phyloP scores from a whole-genome alignment of 2,797 vertebrate species.

The Malacoraja senta region DNA sequence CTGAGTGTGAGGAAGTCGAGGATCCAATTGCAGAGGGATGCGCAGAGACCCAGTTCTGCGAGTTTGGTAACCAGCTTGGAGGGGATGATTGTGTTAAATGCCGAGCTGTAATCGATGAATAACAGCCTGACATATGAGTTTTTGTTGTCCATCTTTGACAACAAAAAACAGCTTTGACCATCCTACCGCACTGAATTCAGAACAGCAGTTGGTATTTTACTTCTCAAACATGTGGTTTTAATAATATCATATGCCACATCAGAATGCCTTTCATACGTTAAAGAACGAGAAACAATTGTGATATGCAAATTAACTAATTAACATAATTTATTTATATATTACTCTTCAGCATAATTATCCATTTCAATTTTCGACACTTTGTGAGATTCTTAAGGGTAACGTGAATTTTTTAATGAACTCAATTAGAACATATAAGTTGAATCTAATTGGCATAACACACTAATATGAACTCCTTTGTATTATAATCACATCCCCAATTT shows the following conservation, averaged over 20 bases:
- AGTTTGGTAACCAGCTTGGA: too few relatives aligned
- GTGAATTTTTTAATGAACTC: conserved; percentile 9
- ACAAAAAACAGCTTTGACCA: neutral
- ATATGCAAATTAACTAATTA: conserved; percentile 1
- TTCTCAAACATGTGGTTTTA: neutral
- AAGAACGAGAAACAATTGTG: neutral
- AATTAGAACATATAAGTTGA: neutral
- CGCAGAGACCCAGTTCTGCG: too few relatives aligned
- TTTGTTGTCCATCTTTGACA: too few relatives aligned
- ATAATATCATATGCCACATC: neutral
- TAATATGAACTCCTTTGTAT: neutral
- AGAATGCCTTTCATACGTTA: neutral
- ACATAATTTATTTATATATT: neutral
- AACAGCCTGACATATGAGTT: too few relatives aligned
- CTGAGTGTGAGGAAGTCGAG: too few relatives aligned
- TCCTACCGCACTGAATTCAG: neutral
- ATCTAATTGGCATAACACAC: conserved; percentile 19
- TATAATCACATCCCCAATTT: neutral
- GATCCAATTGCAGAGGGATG: too few relatives aligned
- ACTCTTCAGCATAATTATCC: neutral
- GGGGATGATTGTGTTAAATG: too few relatives aligned
- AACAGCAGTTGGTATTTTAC: neutral
- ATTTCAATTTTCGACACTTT: neutral
- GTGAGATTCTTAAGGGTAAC: neutral
- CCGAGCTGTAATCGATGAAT: too few relatives aligned